Base-by-base conservation (phyloP, 1,140 invertebrate genomes). In the Pachypsylla venusta region DNA sequence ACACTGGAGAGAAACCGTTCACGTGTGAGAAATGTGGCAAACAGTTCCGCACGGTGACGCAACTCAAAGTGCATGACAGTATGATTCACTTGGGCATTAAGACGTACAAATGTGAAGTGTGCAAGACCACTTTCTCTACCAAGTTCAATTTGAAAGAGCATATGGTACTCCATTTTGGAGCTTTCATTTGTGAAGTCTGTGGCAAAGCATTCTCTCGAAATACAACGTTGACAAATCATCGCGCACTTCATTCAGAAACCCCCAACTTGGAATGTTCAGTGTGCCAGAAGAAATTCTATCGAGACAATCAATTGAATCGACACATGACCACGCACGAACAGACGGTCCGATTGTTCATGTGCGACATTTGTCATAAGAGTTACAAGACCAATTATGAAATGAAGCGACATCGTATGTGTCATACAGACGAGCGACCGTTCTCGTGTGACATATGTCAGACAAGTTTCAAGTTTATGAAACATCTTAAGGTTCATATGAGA, bases 371-470 rank as follows among this genome's bases (percentile, higher is more conserved):
- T 61, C 77, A 79, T 26, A 90, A 93, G 72, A 79, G 82, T 56
- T 80, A 93, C 40, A 79, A 80, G 25, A 77, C 75, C 30, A 72
- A 78, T 42, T 79, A 82, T 68, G 76, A 80, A 66, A 72, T 90
- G 59, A 81, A 81, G 61, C 83, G 87, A 60, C 88, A 96, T 73
- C 79, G 94, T 58, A 80, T 85, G 62, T 89, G 89, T 57, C 66
- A 67, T 54, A 79, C 80, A 27, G 90, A 91, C 19, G 77, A 88
- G 20, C 83, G 87, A 61, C 85, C 86, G 1, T 90, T 92, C 64
- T 76, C 84, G 27, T 96, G 92, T 70, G 77, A 82, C 0, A 81
- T 94, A 58, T 96, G 92, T 68, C 85, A 89, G 60, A 93, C 73
- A 22, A 65, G 61, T 19, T 73, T 72, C 58, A 93, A 68, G 39